Conservation (phyloP, 2,888 invertebrate species). For the Thymelicus acteon region DNA sequence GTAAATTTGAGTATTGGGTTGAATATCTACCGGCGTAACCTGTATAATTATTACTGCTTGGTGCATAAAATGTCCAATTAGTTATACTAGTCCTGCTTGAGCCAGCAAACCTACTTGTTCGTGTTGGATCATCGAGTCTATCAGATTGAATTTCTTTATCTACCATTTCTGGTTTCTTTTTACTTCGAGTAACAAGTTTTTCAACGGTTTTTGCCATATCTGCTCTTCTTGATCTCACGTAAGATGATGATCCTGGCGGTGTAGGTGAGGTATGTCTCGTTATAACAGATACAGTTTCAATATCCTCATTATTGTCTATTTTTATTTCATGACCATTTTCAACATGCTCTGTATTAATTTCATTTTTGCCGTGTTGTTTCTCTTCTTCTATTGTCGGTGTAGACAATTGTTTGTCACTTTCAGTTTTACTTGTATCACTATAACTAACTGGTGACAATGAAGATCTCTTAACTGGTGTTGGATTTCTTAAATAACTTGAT, state of each 20-base stretch:
- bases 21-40: constrained; percentile 80
- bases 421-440: constrained; percentile 55
- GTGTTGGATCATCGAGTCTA: constrained; percentile 87
- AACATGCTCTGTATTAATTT: constrained; percentile 47
- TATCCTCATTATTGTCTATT: constrained; percentile 57
- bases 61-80: constrained; percentile 87
- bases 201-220: constrained; percentile 90
- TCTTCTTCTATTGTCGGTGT: constrained; percentile 54
- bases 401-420: constrained; percentile 55
- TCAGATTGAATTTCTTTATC: constrained; percentile 91
- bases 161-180: constrained; percentile 82
- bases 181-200: constrained; percentile 87
- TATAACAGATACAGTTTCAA: constrained; percentile 85
- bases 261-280: constrained; percentile 93
- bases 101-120: constrained; percentile 86
- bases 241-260: constrained; percentile 86
- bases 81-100: constrained; percentile 85
- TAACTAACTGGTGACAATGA: constrained; percentile 69
- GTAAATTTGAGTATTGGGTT: constrained; percentile 71
- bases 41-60: constrained; percentile 68
- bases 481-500: constrained; percentile 72
- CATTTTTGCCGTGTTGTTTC: constrained; percentile 46
- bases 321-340: constrained; percentile 45
- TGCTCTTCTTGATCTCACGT: constrained; percentile 87
- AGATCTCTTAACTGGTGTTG: constrained; percentile 68